phyloP scores from a whole-genome alignment of 2,797 vertebrate genomes.

The Toxotes lorentzi region DNA sequence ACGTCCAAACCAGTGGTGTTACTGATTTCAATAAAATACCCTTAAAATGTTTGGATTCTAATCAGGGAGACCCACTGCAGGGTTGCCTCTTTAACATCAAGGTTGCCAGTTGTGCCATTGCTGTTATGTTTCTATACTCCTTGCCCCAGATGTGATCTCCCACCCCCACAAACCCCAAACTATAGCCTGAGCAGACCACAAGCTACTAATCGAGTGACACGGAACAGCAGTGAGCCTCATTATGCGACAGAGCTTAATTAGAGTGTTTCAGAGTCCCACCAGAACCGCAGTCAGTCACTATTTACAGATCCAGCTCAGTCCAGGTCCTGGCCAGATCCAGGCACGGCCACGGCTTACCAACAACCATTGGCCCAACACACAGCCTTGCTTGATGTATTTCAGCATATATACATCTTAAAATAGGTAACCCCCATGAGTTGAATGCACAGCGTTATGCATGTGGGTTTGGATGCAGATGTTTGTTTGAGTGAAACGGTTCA shows the following conservation, averaged over 20 bases:
- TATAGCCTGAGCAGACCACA: slow-evolving; percentile 71
- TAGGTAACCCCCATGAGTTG: slow-evolving; percentile 54
- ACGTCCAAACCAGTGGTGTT: slow-evolving; percentile 26
- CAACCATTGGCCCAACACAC: slow-evolving; percentile 41
- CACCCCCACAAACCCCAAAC: slow-evolving; percentile 84
- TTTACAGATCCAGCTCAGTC: slow-evolving; percentile 68
- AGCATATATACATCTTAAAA: slow-evolving; percentile 64
- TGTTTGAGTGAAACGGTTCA: slow-evolving; percentile 46
- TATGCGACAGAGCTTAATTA: slow-evolving; percentile 83
- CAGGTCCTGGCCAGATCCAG: slow-evolving; percentile 55
- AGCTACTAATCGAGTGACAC: slow-evolving; percentile 80
- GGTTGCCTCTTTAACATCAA: slow-evolving; percentile 44
- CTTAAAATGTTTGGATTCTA: slow-evolving; percentile 60
- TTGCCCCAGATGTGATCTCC: slow-evolving; percentile 76
- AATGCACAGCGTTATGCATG: slow-evolving; percentile 53
- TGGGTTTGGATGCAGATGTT: slow-evolving; percentile 66
- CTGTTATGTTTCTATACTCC: slow-evolving; percentile 59
- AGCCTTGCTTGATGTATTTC: slow-evolving; percentile 59
- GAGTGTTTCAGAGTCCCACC: slow-evolving; percentile 74
- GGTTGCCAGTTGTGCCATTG: slow-evolving; percentile 52
- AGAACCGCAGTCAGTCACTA: slow-evolving; percentile 80
- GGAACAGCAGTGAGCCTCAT: slow-evolving; percentile 74
- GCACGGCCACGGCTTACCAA: slow-evolving; percentile 59
- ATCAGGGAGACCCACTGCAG: slow-evolving; percentile 51
- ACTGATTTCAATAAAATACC: slow-evolving; percentile 52